Evolutionary conservation across 2,797 vertebrate species (phyloP), one percentile per base, ranked within the genome.

Genomic region (Crocidura indochinensis): DNA sequence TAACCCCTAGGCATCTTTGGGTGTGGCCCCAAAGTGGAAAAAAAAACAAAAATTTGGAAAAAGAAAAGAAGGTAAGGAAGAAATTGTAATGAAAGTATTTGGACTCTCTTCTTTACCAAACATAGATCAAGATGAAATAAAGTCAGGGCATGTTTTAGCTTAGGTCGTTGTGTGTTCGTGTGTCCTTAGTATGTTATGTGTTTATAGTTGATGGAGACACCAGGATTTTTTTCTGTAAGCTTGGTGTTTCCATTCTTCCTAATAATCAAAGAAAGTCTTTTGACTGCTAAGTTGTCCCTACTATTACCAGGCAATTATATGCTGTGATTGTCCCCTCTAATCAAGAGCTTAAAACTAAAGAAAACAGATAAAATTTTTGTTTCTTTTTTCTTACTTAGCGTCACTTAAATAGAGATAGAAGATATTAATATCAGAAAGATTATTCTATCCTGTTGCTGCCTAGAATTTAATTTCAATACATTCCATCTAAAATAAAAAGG

Each of bases 231-330:
- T 80, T 90, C 56, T 53, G 81, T 12, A 78, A 75, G 71, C 1
- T 29, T 80, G 83, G 56, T 91, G 80, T 46, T 90, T 91, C 76
- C 92, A 75, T 95, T 93, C 38, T 49, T 81, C 74, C 72, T 92
- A 72, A 69, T 2, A 1, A 53, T 79, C 83, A 72, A 85, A 84
- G 95, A 96, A 98, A 93, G 95, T 97, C 96, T 93, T 97, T 94
- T 97, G 96, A 96, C 93, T 92, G 3, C 95, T 95, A 71, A 71
- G 22, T 62, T 85, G 31, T 65, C 12, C 10, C 5, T 74, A 17
- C 14, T 4, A 20, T 62, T 38, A 26, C 67, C 86, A 85, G 79
- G 69, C 51, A 60, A 49, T 67, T 44, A 75, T n/a, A 84, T 89
- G n/a, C n/a, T 64, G 31, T 64, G 22, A 72, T 29, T 22, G 27